phyloP scores from a whole-genome alignment of 2,113 vertebrate genomes.

The Lampris megalopsis region DNA sequence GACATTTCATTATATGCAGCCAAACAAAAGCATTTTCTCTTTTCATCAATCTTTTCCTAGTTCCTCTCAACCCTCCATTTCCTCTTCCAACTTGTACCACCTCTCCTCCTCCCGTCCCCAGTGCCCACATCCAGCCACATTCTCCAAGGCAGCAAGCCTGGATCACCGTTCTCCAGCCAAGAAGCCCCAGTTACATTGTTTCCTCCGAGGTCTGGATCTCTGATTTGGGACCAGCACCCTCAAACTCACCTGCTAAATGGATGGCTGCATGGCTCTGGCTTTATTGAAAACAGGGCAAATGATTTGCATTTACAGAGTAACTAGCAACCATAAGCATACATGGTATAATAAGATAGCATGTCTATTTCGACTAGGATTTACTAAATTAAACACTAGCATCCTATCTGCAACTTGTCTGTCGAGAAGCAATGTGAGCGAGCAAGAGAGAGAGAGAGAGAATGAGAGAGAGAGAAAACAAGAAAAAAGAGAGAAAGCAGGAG shows the following conservation, averaged over 20 bases:
- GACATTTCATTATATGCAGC: neutral
- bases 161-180: conserved; percentile 16
- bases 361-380: conserved; percentile 40
- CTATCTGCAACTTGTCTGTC: conserved; percentile 19
- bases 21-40: neutral
- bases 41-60: neutral
- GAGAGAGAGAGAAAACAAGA: neutral
- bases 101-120: neutral
- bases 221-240: conserved; percentile 8
- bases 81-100: neutral
- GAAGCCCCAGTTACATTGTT: conserved; percentile 29
- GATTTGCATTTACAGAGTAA: too few species aligned
- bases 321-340: conserved; percentile 34
- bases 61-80: neutral
- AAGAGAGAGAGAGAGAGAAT: neutral
- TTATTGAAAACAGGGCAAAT: conserved; percentile 1
- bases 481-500: neutral
- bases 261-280: conserved; percentile 24
- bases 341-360: conserved; percentile 33
- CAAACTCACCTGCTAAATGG: conserved; percentile 23
- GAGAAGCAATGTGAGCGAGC: conserved; percentile 9
- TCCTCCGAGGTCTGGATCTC: conserved; percentile 21
- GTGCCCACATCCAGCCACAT: neutral
- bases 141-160: conserved; percentile 25
- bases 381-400: conserved; percentile 15